These are phyloP conservation scores for Volucella inanis DNA, from an alignment of 2,888 invertebrate species.

Conservation along the genomic window DNA sequence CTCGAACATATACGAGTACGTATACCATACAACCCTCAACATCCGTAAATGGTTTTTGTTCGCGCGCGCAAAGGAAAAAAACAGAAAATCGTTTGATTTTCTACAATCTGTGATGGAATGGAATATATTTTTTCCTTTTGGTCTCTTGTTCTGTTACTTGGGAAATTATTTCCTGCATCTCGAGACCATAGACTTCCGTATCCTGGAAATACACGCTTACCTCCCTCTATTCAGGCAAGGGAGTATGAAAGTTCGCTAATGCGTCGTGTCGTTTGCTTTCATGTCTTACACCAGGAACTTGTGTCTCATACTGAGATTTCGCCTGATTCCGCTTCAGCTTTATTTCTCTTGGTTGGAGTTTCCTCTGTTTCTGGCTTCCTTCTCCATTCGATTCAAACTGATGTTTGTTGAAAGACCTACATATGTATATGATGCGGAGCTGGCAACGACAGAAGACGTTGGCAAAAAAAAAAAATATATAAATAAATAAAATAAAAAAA, in stretches of 20 bases:
- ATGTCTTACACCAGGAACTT: conserved; percentile 66
- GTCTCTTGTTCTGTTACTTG: conserved; percentile 53
- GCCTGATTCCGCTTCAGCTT: conserved; percentile 25
- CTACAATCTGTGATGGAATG: conserved; percentile 62
- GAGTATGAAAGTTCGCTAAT: conserved; percentile 34
- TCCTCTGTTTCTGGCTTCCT: background rate
- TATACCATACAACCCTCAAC: background rate
- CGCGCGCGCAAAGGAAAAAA: conserved; percentile 27
- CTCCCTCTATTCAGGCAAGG: conserved; percentile 10
- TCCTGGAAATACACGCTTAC: conserved; percentile 47
- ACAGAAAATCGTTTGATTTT: conserved; percentile 69
- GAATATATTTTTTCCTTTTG: background rate
- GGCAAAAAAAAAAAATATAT: background rate
- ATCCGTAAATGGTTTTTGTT: conserved; percentile 15
- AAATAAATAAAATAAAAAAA: conserved; percentile 28
- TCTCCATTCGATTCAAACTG: background rate
- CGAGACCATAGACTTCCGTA: conserved; percentile 69
- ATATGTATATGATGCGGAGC: background rate
- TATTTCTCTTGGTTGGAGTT: background rate
- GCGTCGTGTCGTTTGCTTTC: conserved; percentile 68
- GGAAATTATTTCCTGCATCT: conserved; percentile 73
- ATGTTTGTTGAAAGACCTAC: conserved; percentile 10
- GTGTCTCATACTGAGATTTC: conserved; percentile 57
- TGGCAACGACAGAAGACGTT: conserved; percentile 3
- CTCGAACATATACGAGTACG: background rate